A percentile compares a stretch with the other conserved stretches of the same genome.
Evolutionary conservation across 1,140 invertebrate species (phyloP).

Genomic region (Drosophila parabipectinata): DNA sequence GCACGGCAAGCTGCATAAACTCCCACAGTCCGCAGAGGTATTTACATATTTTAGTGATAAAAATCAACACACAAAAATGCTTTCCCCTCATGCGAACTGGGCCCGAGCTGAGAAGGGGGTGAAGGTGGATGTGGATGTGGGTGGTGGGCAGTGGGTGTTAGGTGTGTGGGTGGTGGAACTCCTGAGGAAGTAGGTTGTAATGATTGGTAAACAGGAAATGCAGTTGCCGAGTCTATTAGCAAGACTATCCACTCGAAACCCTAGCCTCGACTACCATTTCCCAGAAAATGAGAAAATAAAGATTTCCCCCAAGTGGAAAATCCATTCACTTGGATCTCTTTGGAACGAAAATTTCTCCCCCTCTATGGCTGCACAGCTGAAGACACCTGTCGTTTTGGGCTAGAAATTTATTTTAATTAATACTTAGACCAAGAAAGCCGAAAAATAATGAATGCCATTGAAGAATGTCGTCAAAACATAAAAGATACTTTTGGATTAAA

Average conservation of each 20-base stretch:
- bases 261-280: not conserved
- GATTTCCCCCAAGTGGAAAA: constrained; percentile 18
- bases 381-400: not conserved
- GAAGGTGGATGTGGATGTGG: not conserved
- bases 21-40: constrained; percentile 71
- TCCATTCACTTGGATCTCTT: constrained; percentile 32
- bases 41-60: constrained; percentile 82
- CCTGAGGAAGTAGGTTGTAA: constrained; percentile 7
- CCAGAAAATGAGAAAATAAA: not conserved
- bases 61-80: constrained; percentile 69
- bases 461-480: not conserved
- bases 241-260: constrained; percentile 6
- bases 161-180: constrained; percentile 7
- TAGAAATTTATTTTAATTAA: not conserved
- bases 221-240: constrained; percentile 47
- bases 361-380: constrained; percentile 43
- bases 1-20: constrained; percentile 74
- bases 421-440: not conserved
- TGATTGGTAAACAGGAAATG: constrained; percentile 47
- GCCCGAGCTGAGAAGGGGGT: constrained; percentile 29
- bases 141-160: not conserved
- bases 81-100: constrained; percentile 34
- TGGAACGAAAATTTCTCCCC: constrained; percentile 21
- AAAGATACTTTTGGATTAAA: not conserved
- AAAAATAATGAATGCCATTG: constrained; percentile 19